phyloP scores from a whole-genome alignment of 2,797 vertebrate species.

The Enteromius thamalakanensis region DNA sequence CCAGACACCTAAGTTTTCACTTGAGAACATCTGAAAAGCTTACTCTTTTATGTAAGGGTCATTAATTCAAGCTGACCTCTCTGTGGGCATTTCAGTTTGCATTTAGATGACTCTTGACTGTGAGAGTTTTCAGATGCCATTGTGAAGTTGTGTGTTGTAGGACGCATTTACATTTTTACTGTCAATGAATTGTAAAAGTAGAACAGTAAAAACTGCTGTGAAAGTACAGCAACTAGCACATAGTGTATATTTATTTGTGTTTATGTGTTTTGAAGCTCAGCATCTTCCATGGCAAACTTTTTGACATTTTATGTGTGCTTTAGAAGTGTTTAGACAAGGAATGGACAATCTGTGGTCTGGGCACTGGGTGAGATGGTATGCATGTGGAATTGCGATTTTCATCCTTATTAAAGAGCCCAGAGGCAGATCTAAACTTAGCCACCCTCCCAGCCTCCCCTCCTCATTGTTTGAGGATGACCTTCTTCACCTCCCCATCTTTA shows the following conservation, averaged over 20 bases:
- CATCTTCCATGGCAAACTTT: not conserved
- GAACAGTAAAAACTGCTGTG: not conserved
- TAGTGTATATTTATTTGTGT: not conserved
- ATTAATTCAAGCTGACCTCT: slow-evolving; percentile 22
- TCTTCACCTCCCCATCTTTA: slow-evolving; percentile 54
- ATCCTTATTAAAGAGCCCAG: slow-evolving; percentile 69
- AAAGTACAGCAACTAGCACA: not conserved
- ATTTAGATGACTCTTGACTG: not conserved
- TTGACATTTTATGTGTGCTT: not conserved
- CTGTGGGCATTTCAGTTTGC: slow-evolving; percentile 5
- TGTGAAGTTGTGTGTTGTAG: slow-evolving; percentile 53
- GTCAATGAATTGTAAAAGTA: not conserved
- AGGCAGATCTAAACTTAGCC: slow-evolving; percentile 66
- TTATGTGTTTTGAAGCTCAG: not conserved
- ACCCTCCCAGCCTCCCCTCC: slow-evolving; percentile 50
- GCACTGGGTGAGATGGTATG: slow-evolving; percentile 68
- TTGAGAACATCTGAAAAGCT: slow-evolving; percentile 13
- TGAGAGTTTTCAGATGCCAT: not conserved
- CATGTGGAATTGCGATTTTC: slow-evolving; percentile 74
- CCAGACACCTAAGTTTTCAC: slow-evolving; percentile 13
- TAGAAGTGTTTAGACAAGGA: slow-evolving; percentile 50
- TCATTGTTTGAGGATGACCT: slow-evolving; percentile 55
- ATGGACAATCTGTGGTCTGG: slow-evolving; percentile 52
- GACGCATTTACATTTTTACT: not conserved
- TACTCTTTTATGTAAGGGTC: slow-evolving; percentile 8